These are phyloP conservation scores for Smutsia gigantea DNA, from an alignment of 2,797 vertebrate genomes.

Conservation along the genomic window DNA sequence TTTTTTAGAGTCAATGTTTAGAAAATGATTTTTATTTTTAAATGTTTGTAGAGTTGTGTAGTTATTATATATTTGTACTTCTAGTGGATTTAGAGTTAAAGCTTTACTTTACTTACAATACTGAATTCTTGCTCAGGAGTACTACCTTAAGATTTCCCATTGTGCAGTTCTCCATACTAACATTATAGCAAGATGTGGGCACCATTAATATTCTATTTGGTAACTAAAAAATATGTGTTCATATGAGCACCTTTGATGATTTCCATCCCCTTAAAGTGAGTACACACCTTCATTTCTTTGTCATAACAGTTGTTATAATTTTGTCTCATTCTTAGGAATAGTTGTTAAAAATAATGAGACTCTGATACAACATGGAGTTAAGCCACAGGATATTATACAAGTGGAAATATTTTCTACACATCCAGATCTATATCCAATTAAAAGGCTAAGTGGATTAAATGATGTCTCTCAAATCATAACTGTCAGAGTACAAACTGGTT, in stretches of 20 bases:
- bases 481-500: slow-evolving; percentile 90
- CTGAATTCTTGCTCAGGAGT: neutral
- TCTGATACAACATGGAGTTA: slow-evolving; percentile 86
- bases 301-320: slow-evolving; percentile 1
- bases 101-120: slow-evolving; percentile 12
- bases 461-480: slow-evolving; percentile 90
- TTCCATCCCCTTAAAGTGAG: slow-evolving; percentile 29
- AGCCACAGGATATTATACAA: slow-evolving; percentile 86
- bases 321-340: slow-evolving; percentile 84
- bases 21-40: slow-evolving; percentile 30
- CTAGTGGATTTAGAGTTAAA: neutral
- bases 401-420: slow-evolving; percentile 89
- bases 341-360: slow-evolving; percentile 85
- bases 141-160: neutral
- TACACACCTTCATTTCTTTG: neutral
- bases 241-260: neutral
- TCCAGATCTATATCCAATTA: slow-evolving; percentile 85
- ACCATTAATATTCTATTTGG: neutral
- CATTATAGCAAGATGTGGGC: neutral
- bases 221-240: neutral
- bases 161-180: neutral
- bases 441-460: slow-evolving; percentile 81
- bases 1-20: neutral
- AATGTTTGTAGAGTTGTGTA: neutral
- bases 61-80: slow-evolving; percentile 20